These are phyloP conservation scores for Tenthredo notha DNA, from an alignment of 2,888 invertebrate genomes.

Conservation along the genomic window DNA sequence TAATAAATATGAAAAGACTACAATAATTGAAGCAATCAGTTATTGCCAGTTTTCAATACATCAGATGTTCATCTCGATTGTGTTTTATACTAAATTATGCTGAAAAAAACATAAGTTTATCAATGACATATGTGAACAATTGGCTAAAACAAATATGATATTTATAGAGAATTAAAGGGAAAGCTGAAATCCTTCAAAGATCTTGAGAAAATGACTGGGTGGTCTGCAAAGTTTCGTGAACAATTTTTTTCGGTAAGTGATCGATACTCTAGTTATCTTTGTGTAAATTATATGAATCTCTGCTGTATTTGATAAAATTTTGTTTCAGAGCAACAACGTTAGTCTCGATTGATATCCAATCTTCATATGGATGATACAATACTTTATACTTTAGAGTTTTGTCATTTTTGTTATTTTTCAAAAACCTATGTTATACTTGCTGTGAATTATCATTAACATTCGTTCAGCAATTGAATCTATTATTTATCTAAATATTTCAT, in stretches of 20 bases:
- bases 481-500: conserved; percentile 25
- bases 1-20: not conserved
- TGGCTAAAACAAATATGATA: not conserved
- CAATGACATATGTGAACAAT: not conserved
- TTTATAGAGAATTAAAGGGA: conserved; percentile 10
- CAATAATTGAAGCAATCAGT: not conserved
- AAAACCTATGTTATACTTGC: not conserved
- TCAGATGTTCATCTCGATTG: not conserved
- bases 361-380: not conserved
- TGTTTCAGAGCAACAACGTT: conserved; percentile 35
- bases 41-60: not conserved
- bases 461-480: not conserved
- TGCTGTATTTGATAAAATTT: not conserved
- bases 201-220: conserved; percentile 34
- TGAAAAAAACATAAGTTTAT: not conserved
- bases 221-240: conserved; percentile 20
- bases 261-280: not conserved
- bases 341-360: not conserved
- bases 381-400: no score
- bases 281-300: not conserved
- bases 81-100: not conserved
- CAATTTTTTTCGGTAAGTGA: conserved; percentile 22
- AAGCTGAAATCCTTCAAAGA: not conserved
- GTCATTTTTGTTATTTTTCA: conserved; percentile 18
- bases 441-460: not conserved